Conservation (phyloP, 1,140 invertebrate genomes). For the Saccostrea glomerata region DNA sequence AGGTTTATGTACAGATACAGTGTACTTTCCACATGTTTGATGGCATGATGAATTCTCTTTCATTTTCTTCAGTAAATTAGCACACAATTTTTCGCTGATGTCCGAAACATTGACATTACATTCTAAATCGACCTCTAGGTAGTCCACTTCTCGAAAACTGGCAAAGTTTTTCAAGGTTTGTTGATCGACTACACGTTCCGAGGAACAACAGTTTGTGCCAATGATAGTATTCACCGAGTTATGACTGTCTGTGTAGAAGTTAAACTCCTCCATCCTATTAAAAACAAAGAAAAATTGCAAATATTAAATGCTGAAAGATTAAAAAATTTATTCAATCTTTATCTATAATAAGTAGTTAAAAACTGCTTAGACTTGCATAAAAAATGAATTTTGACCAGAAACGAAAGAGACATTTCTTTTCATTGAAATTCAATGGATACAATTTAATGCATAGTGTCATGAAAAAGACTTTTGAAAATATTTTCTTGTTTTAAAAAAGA, state of each 20-base stretch:
- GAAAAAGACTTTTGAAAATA: too few species aligned
- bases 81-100: not conserved
- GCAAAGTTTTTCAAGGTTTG: not conserved
- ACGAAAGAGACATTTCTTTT: too few species aligned
- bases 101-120: not conserved
- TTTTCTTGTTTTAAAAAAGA: too few species aligned
- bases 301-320: not conserved
- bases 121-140: not conserved
- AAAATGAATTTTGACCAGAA: too few species aligned
- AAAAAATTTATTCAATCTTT: too few species aligned
- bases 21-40: not conserved
- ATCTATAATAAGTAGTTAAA: too few species aligned
- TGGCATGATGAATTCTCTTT: not conserved
- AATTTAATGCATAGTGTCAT: too few species aligned
- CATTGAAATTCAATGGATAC: too few species aligned
- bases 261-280: not conserved
- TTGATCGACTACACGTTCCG: not conserved
- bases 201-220: not conserved
- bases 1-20: not conserved
- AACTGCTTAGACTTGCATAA: too few species aligned
- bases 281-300: not conserved
- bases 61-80: not conserved
- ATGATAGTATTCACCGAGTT: not conserved
- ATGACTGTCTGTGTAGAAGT: not conserved
- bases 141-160: not conserved